phyloP scores from a whole-genome alignment of 2,888 invertebrate genomes.

The Melieria omissa region DNA sequence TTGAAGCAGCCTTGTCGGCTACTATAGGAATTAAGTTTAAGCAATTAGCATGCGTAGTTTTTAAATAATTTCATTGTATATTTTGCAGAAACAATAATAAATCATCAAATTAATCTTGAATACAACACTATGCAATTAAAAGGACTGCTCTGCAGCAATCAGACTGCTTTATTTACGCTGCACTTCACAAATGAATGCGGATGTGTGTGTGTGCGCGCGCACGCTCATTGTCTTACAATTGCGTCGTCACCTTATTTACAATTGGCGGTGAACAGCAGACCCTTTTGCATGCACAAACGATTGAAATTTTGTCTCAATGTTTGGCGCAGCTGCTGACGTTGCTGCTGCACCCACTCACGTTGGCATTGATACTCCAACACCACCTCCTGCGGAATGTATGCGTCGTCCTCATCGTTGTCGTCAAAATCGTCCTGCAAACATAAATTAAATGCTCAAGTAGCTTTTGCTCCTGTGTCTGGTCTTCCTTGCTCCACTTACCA shows the following conservation, averaged over 20 bases:
- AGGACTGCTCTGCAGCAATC: conserved; percentile 22
- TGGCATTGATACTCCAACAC: conserved; percentile 87
- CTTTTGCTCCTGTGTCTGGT: background rate
- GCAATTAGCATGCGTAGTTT: conserved; percentile 21
- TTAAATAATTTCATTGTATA: conserved; percentile 41
- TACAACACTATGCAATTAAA: conserved; percentile 27
- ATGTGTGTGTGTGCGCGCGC: background rate
- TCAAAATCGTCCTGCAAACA: conserved; percentile 75
- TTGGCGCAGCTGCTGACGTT: conserved; percentile 84
- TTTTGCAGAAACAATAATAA: conserved; percentile 35
- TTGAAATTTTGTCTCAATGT: conserved; percentile 85
- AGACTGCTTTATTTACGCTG: background rate
- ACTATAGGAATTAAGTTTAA: conserved; percentile 39
- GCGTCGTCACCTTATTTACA: conserved; percentile 45
- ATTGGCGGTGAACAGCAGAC: conserved; percentile 45
- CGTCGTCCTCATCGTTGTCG: conserved; percentile 77
- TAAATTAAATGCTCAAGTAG: background rate
- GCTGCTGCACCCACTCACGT: conserved; percentile 79
- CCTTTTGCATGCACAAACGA: conserved; percentile 73
- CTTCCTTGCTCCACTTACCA: conserved; percentile 69
- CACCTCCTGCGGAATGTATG: conserved; percentile 85
- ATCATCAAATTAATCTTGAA: conserved; percentile 17
- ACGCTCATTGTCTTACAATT: background rate
- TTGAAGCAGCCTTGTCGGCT: conserved; percentile 40
- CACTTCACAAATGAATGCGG: too few species aligned